phyloP scores from a whole-genome alignment of 2,888 invertebrate genomes.

The Eilema caniola region DNA sequence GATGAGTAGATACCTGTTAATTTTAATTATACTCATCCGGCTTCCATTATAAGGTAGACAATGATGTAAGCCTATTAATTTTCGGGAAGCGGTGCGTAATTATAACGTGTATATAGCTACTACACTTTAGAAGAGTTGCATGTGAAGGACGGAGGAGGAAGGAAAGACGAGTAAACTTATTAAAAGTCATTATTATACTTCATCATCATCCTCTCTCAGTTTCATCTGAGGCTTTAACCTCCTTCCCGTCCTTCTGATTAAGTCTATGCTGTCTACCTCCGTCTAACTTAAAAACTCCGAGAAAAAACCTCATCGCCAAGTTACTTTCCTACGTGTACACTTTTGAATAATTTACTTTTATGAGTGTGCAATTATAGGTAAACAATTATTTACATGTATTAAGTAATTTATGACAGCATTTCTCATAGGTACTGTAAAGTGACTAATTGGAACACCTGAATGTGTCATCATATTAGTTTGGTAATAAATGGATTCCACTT shows the following conservation, averaged over 20 bases:
- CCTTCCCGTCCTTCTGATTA: no score
- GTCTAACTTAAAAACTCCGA: background rate
- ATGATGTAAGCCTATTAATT: constrained; percentile 5
- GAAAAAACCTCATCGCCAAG: background rate
- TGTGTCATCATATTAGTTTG: background rate
- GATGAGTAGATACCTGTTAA: background rate
- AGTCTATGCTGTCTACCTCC: background rate
- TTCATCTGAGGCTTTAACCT: no score
- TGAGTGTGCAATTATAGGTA: background rate
- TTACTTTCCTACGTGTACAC: background rate
- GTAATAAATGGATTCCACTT: background rate
- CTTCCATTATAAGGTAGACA: background rate
- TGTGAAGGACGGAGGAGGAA: no score
- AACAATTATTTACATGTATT: background rate
- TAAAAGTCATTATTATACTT: background rate
- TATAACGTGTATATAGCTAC: background rate
- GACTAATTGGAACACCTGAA: background rate
- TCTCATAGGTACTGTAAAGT: no score
- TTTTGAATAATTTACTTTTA: background rate
- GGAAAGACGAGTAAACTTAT: no score
- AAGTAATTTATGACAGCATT: no score
- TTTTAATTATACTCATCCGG: constrained; percentile 2
- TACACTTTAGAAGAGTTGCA: no score
- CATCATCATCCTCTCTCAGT: background rate
- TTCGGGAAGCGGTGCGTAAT: background rate